phyloP scores from a whole-genome alignment of 2,113 vertebrate genomes.

The Eira barbara region DNA sequence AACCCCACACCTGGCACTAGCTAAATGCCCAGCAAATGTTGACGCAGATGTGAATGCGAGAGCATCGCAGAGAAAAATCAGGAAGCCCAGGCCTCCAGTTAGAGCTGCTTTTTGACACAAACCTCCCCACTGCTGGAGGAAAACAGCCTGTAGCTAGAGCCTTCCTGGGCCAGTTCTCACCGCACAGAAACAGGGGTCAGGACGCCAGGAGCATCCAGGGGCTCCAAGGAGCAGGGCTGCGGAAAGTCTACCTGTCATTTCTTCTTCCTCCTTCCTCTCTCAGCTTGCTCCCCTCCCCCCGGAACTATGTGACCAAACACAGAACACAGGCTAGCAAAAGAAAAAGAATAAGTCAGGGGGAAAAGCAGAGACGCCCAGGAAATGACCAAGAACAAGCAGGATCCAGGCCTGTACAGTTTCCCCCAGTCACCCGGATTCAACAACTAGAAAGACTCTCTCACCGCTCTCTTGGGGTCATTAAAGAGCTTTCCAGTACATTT shows the following conservation, averaged over 20 bases:
- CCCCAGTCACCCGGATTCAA: not conserved
- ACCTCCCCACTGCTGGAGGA: not conserved
- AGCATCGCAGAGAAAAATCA: not conserved
- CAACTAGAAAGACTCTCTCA: not conserved
- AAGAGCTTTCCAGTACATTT: not conserved
- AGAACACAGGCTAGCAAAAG: not conserved
- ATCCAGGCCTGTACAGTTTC: not conserved
- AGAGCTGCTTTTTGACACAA: not conserved
- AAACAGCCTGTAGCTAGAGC: not conserved
- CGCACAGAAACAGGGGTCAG: not conserved
- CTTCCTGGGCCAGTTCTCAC: not conserved
- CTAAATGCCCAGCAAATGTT: not conserved
- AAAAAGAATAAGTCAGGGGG: not conserved
- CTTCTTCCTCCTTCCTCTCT: not conserved
- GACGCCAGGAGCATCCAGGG: not conserved
- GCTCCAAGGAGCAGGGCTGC: not conserved
- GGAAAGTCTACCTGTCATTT: not conserved
- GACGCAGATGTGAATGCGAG: not conserved
- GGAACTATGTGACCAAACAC: not conserved
- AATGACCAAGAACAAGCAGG: not conserved
- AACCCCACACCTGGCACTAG: not conserved
- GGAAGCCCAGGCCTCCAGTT: fast-evolving
- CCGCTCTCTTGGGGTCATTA: not conserved
- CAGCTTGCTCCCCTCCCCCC: not conserved
- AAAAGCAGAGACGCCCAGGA: not conserved